Evolutionary conservation across 2,113 vertebrate genomes (phyloP), one percentile per base, ranked within the genome.

Genomic region (Paraplagusia blochii): DNA sequence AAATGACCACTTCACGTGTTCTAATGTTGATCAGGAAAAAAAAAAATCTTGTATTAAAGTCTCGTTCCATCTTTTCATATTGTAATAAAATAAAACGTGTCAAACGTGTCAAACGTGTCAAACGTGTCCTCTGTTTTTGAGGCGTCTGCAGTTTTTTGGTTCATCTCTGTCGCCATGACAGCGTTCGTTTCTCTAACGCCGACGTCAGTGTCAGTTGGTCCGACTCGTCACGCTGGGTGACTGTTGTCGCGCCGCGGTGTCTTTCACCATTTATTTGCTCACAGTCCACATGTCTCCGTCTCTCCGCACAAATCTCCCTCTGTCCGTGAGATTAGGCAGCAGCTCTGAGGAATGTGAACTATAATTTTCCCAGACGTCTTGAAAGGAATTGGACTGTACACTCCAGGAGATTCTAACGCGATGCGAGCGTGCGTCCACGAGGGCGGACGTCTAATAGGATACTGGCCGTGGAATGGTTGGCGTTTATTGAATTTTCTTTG

Each of bases 311-410:
- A 43, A 12, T 19, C 44, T 50, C 22, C 46, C 33, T 40, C 51
- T 63, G 54, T 56, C 43, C 16, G 33, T 73, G 44, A 74, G 67
- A 88, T 85, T 70, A 77, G 52, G 48, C 65, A 67, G 53, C 47
- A 7, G 49, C 63, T 53, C 75, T 83, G 79, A 83, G 65, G 72
- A 85, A 87, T 80, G 80, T 34, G 58, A 75, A 62, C 53, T 69
- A 57, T 83, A 78, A 87, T 87, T 88, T 82, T 66, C 54, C 15
- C 34, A 64, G 87, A 85, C 80, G 46, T 75, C 46, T 49, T 58
- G 52, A 78, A 87, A 85, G 70, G 66, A 85, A 82, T 79, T 81
- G 67, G 76, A 72, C 56, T 35, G 54, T 57, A 61, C 51, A 82
- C 62, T 76, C 75, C 16, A 56, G 58, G 70, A 76, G 63, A 69